A percentile compares a stretch with the other conserved stretches of the same genome.
These are phyloP conservation scores for Anthrax anthrax DNA, from an alignment of 2,888 invertebrate genomes.

Conservation along the genomic window DNA sequence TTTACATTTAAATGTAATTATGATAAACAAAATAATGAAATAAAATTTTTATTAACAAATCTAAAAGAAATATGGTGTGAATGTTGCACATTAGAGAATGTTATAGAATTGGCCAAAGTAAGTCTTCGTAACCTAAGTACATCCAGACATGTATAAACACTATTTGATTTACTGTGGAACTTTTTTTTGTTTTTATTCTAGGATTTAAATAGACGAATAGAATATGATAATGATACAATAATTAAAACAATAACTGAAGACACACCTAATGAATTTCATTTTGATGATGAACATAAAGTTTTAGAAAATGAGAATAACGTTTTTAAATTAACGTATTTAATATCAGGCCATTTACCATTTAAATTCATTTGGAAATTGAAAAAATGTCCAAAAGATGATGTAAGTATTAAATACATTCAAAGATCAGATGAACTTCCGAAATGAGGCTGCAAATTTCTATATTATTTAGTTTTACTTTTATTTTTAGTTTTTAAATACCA, in stretches of 20 bases:
- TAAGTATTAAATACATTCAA: conserved; percentile 1
- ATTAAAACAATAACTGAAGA: conserved; percentile 14
- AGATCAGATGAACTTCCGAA: too few species aligned
- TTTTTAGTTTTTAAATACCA: conserved; percentile 17
- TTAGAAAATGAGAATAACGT: not conserved
- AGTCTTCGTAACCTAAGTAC: not conserved
- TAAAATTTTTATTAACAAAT: conserved; percentile 16
- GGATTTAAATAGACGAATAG: conserved; percentile 23
- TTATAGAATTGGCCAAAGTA: not conserved
- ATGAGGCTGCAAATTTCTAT: not conserved
- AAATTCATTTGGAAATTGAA: conserved; percentile 22
- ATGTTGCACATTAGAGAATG: conserved; percentile 6
- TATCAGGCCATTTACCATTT: conserved; percentile 19
- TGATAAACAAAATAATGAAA: not conserved
- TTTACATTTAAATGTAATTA: conserved; percentile 13
- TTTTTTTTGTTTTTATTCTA: conserved; percentile 9
- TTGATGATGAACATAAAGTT: not conserved
- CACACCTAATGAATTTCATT: conserved; percentile 9
- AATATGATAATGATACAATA: conserved; percentile 19
- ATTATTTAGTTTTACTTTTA: not conserved
- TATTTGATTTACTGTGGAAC: not conserved
- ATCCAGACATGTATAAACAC: too few species aligned
- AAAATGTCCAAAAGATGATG: conserved; percentile 6
- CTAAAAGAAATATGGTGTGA: conserved; percentile 9
- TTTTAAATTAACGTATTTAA: conserved; percentile 16